A percentile compares a stretch with the other conserved stretches of the same genome.
These are phyloP conservation scores for Cinclus cinclus DNA, from an alignment of 2,113 vertebrate species.

Conservation along the genomic window DNA sequence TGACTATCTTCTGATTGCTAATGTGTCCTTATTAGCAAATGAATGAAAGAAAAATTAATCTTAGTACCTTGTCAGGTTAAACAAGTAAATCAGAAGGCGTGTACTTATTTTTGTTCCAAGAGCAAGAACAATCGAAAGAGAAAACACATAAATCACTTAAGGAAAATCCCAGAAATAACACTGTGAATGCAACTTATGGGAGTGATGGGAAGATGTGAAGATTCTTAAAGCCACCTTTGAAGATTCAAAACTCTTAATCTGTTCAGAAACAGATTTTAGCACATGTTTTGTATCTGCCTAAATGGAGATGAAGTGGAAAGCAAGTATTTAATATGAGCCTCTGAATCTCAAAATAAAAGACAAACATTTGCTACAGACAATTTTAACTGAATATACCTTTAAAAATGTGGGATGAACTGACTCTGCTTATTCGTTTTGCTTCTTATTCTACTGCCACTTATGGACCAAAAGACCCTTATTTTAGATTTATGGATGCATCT, in stretches of 20 bases:
- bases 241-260: not conserved
- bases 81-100: not conserved
- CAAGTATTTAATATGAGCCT: not conserved
- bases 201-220: not conserved
- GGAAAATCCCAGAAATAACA: not conserved
- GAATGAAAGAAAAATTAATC: not conserved
- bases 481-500: not conserved
- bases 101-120: constrained; percentile 11
- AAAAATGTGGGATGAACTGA: not conserved
- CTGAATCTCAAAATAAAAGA: not conserved
- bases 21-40: constrained; percentile 12
- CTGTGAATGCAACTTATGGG: not conserved
- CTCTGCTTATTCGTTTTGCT: not conserved
- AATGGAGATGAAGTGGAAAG: not conserved
- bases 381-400: not conserved
- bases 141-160: not conserved
- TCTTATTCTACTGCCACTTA: not conserved
- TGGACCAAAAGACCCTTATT: not conserved
- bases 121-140: not conserved
- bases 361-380: not conserved
- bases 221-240: not conserved
- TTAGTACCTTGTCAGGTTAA: not conserved
- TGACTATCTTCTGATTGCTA: not conserved
- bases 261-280: not conserved
- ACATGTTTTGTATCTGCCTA: not conserved